A percentile compares a stretch with the other conserved stretches of the same genome.
phyloP scores from a whole-genome alignment of 2,888 invertebrate species.

The Hymenopus coronatus region DNA sequence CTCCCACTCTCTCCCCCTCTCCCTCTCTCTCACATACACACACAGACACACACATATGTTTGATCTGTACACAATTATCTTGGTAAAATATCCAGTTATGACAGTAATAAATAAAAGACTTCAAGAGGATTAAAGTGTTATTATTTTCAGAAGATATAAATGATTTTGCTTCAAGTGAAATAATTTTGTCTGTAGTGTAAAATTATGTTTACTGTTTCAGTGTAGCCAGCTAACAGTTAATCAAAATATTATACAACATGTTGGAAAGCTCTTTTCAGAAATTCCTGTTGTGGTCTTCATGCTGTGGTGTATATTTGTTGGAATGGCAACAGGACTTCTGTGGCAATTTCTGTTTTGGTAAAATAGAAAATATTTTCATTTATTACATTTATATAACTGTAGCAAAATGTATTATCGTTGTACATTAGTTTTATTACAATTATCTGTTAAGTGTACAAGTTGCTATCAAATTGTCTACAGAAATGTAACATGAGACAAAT shows the following conservation, averaged over 20 bases:
- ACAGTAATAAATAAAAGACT: too few species aligned
- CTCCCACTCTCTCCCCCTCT: too few species aligned
- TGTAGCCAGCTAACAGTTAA: slow-evolving; percentile 58
- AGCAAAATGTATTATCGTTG: background rate
- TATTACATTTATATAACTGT: background rate
- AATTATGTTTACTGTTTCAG: slow-evolving; percentile 31
- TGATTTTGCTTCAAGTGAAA: background rate
- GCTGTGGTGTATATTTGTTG: slow-evolving; percentile 76
- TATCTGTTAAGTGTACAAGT: background rate
- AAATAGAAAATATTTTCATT: slow-evolving; percentile 42
- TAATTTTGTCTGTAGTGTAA: background rate
- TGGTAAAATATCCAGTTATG: too few species aligned
- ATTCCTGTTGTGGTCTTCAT: slow-evolving; percentile 69
- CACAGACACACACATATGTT: too few species aligned
- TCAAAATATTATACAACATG: slow-evolving; percentile 64
- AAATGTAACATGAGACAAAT: too few species aligned
- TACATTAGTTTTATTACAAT: background rate
- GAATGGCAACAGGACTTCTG: slow-evolving; percentile 77
- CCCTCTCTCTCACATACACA: too few species aligned
- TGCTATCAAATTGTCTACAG: too few species aligned
- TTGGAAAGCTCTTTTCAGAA: slow-evolving; percentile 64
- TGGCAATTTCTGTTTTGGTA: slow-evolving; percentile 87
- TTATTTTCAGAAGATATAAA: too few species aligned
- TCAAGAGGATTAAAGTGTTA: too few species aligned
- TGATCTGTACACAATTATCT: too few species aligned